Conservation (phyloP, 2,113 vertebrate genomes). For the Oxygymnocypris stewartii region DNA sequence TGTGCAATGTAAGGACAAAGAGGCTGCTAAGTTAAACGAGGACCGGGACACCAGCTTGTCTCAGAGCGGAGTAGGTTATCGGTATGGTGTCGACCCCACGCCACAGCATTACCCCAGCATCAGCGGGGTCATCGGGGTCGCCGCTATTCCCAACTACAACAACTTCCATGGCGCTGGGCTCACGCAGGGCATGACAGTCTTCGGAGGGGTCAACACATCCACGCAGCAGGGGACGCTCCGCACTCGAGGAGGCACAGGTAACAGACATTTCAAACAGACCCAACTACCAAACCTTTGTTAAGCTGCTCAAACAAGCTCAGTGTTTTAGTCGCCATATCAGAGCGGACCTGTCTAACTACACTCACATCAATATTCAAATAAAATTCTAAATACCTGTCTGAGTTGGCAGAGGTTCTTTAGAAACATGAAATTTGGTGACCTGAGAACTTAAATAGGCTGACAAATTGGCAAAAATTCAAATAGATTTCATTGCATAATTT, state of each 20-base stretch:
- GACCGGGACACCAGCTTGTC: constrained; percentile 86
- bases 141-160: constrained; percentile 96
- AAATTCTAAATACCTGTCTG: too few species aligned
- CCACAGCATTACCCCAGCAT: constrained; percentile 87
- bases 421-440: too few species aligned
- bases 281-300: neutral
- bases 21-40: constrained; percentile 92
- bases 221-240: constrained; percentile 89
- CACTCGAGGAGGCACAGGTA: constrained; percentile 90
- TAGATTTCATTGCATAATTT: too few species aligned
- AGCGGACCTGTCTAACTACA: too few species aligned
- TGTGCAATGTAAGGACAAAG: constrained; percentile 99
- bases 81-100: constrained; percentile 91
- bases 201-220: constrained; percentile 90
- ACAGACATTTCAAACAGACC: neutral
- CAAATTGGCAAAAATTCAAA: too few species aligned
- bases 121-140: constrained; percentile 78
- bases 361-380: too few species aligned
- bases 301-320: neutral
- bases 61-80: constrained; percentile 85
- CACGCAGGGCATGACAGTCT: constrained; percentile 87
- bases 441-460: too few species aligned
- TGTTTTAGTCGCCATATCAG: neutral
- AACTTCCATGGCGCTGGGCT: constrained; percentile 84
- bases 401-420: too few species aligned